These are phyloP conservation scores for Theristicus caerulescens DNA, from an alignment of 2,113 vertebrate genomes.

Conservation along the genomic window DNA sequence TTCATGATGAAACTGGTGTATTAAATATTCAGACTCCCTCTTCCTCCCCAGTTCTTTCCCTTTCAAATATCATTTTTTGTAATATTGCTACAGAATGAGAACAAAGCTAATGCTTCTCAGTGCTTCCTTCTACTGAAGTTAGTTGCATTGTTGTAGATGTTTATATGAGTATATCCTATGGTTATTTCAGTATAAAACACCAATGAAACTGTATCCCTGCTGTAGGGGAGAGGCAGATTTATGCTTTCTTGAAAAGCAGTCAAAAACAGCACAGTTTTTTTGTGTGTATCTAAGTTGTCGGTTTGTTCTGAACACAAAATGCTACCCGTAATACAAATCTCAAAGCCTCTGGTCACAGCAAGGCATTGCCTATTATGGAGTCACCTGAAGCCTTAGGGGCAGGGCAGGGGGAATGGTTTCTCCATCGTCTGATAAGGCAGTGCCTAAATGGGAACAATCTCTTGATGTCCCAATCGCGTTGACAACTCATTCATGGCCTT, in stretches of 20 bases:
- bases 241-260: background rate
- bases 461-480: accelerated
- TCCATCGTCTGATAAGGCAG: background rate
- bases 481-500: no score
- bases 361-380: background rate
- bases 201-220: background rate
- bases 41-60: background rate
- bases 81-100: background rate
- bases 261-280: background rate
- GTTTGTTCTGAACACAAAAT: background rate
- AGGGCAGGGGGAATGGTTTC: background rate
- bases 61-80: background rate
- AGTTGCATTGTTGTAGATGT: background rate
- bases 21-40: background rate
- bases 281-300: accelerated
- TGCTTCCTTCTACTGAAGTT: background rate
- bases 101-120: background rate
- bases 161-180: background rate
- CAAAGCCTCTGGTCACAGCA: background rate
- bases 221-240: background rate
- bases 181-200: background rate
- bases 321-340: background rate
- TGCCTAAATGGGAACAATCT: background rate
- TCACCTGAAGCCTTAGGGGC: background rate
- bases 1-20: background rate